Base-by-base conservation (phyloP, 2,113 vertebrate genomes). In the Dissostichus mawsoni region DNA sequence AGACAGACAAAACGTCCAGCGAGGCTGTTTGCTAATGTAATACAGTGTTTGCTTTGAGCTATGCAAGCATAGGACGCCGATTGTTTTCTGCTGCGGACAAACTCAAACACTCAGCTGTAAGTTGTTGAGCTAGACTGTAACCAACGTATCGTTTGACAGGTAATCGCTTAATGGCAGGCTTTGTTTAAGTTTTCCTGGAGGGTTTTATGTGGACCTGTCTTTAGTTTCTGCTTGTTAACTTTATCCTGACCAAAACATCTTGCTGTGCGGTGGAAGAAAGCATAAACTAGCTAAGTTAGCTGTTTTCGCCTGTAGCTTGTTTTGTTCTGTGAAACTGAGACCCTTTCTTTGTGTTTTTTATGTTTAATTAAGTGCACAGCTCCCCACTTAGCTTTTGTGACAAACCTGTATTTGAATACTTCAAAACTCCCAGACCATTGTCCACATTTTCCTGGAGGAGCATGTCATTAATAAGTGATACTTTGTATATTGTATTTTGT, bases 41-140 rank as follows among this genome's bases (percentile, higher is more conserved):
- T 81, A 76, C 63, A 59, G 79, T 89, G 74, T 90, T 90, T 87
- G 88, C 87, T 86, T 59, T 85, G 78, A 89, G 85, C 88, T 66
- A 29, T 68, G 20, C 55, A 25, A 70, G 76, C 82, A 84, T 17
- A 84, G 87, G 81, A 89, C 82, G 68, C 25, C 68, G n/a, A 90
- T 90, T 90, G 88, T 93, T 92, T 90, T 86, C 65, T 74, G 79
- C 81, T 80, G 79, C 66, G 55, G 78, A 76, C 78, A 44, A 85
- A 90, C 85, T 86, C 77, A n/a, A 74, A 81, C 73, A 76, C 45
- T 72, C 70, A 79, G 51, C 81, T 76, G 56, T 58, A 76, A 88
- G 68, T 87, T 88, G 66, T 83, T 78, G 3, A 53, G n/a, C 36
- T 55, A 2, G 20, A 33, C 51, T 65, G 53, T 33, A 23, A 79